Percentiles rank a stretch among this genome's conserved stretches.
These are phyloP conservation scores for Pinctada fucata DNA, from an alignment of 2,888 invertebrate species.

Conservation along the genomic window DNA sequence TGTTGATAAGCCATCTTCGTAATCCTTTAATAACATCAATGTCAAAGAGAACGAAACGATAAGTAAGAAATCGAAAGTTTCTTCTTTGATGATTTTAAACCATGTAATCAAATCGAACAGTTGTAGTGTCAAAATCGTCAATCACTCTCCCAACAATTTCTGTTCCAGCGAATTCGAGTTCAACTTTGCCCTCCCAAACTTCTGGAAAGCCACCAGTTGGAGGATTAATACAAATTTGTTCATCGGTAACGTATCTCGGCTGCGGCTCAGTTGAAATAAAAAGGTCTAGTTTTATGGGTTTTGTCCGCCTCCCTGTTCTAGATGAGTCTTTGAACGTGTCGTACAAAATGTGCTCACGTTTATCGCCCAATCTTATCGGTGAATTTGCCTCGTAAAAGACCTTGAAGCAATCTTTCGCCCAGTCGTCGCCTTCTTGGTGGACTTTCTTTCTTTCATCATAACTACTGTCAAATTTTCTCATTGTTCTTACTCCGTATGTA, in stretches of 20 bases:
- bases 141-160: conserved; percentile 33
- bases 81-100: no score
- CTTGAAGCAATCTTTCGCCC: conserved; percentile 8
- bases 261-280: conserved; percentile 11
- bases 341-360: neutral
- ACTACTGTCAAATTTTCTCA: conserved; percentile 3
- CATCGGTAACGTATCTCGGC: conserved; percentile 14
- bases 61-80: no score
- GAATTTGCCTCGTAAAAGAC: neutral
- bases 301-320: neutral
- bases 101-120: neutral
- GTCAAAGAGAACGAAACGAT: no score
- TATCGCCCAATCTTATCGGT: conserved; percentile 4
- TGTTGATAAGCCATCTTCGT: no score
- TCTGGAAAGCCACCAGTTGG: conserved; percentile 18
- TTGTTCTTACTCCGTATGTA: conserved; percentile 16
- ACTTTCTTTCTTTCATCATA: conserved; percentile 13
- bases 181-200: conserved; percentile 20
- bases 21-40: no score
- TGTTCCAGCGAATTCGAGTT: conserved; percentile 31
- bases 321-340: conserved; percentile 1
- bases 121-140: neutral
- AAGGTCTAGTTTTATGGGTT: neutral
- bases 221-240: conserved; percentile 15
- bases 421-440: conserved; percentile 2